Evolutionary conservation across 37 sponge, comb jelly and placozoan genomes (phyloP).

Genomic region (Oopsacas minuta): DNA sequence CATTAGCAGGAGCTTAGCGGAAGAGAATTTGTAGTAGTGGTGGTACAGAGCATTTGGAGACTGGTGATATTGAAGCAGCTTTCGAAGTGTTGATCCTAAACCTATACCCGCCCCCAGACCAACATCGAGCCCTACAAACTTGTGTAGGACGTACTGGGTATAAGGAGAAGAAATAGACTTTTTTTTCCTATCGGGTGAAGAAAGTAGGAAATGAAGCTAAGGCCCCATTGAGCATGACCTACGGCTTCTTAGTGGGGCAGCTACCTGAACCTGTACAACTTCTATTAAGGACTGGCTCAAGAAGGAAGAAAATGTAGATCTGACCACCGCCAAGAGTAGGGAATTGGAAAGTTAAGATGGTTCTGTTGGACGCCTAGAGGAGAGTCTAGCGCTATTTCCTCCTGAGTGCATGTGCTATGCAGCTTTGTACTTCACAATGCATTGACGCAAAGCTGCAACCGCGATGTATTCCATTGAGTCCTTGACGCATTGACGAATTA

Average conservation of each 20-base stretch:
- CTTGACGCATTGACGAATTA: too few species aligned
- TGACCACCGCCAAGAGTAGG: background rate
- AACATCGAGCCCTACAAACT: constrained; percentile 1
- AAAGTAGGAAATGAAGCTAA: constrained; percentile 12
- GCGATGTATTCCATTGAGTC: too few species aligned
- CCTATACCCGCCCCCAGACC: constrained; percentile 10
- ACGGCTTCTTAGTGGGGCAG: background rate
- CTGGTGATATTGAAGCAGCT: background rate
- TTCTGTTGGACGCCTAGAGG: too few species aligned
- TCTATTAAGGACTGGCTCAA: constrained; percentile 8
- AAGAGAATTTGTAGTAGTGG: background rate
- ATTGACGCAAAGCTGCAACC: too few species aligned
- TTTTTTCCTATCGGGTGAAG: constrained; percentile 7
- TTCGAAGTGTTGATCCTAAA: background rate
- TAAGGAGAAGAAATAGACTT: constrained; percentile 14
- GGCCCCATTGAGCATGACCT: background rate
- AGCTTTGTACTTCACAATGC: too few species aligned
- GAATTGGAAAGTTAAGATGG: background rate
- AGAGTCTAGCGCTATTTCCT: too few species aligned
- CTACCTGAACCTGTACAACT: background rate
- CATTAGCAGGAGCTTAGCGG: background rate
- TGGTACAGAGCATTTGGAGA: background rate
- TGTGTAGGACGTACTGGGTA: background rate
- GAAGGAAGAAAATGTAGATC: constrained; percentile 1
- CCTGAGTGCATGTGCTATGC: too few species aligned